Evolutionary conservation across 2,113 vertebrate genomes (phyloP), one percentile per base, ranked within the genome.

Genomic region (Cynocephalus volans): DNA sequence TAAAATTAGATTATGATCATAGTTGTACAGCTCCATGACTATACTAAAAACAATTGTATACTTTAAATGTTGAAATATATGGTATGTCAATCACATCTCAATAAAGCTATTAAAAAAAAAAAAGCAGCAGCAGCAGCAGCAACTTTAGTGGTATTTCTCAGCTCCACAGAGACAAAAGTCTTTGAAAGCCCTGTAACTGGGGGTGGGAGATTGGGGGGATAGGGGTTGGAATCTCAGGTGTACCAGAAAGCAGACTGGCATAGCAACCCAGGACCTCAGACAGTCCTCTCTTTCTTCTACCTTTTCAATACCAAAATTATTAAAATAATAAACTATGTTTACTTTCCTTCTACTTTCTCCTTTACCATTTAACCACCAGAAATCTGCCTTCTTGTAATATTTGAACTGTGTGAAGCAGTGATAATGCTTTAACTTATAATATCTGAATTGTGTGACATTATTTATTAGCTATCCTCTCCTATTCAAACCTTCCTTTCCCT

Each of bases 371-470:
- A 96, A 92, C 36, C 6, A 90, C 36, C 41, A 76, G n/a, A 88
- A 92, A 62, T 93, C 58, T 87, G 41, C 50, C 62, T 93, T 92
- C n/a, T 93, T 80, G 8, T 88, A 95, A 95, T 72, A 89, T 33
- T 33, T 92, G 21, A 84, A 76, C 11, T 95, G 33, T 83, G 73
- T 56, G 52, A 93, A 79, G n/a, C 72, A 96, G 56, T 72, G 81
- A 52, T 14, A 75, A 94, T 70, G 56, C 94, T 89, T 94, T 14
- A 96, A 79, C 56, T 84, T 88, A 90, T 1, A 86, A 79, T 83
- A 83, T 50, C 70, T 87, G 52, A 88, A 93, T 28, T 69, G 13
- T 56, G 41, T 81, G 28, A 92, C 19, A 80, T 26, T 33, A 58
- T 86, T 26, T 33, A 58, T 86, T 81, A 75, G 54, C 48, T 9